These are phyloP conservation scores for Diorhabda carinulata DNA, from an alignment of 1,140 invertebrate species.

Conservation along the genomic window DNA sequence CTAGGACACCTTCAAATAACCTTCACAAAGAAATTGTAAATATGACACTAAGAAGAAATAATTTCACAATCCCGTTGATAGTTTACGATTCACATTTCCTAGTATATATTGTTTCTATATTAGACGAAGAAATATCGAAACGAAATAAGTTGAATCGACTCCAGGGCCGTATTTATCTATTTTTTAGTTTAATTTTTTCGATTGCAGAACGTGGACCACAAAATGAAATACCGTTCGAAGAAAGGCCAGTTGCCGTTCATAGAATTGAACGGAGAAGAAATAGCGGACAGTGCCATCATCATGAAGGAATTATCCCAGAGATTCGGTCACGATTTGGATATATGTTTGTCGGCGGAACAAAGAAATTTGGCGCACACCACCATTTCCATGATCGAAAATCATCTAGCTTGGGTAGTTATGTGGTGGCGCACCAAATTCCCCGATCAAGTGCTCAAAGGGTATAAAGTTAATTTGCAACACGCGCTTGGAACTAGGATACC, in stretches of 20 bases:
- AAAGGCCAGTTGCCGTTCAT: slow-evolving; percentile 90
- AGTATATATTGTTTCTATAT: no score
- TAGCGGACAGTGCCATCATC: slow-evolving; percentile 85
- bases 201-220: slow-evolving; percentile 90
- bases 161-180: no score
- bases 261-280: slow-evolving; percentile 90
- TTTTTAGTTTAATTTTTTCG: slow-evolving; percentile 27
- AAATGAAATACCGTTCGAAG: slow-evolving; percentile 88
- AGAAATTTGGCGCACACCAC: slow-evolving; percentile 86
- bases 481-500: slow-evolving; percentile 81
- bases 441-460: slow-evolving; percentile 81
- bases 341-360: slow-evolving; percentile 73
- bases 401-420: slow-evolving; percentile 82
- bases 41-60: no score
- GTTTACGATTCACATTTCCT: no score
- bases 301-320: slow-evolving; percentile 79
- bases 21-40: no score
- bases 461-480: slow-evolving; percentile 86
- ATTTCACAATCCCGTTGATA: no score
- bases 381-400: slow-evolving; percentile 92
- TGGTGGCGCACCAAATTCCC: slow-evolving; percentile 87
- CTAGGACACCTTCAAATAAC: no score
- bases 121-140: no score
- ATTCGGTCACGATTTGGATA: slow-evolving; percentile 80
- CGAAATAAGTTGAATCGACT: no score